Conservation (phyloP, 2,888 invertebrate genomes). For the Euclidia mi region DNA sequence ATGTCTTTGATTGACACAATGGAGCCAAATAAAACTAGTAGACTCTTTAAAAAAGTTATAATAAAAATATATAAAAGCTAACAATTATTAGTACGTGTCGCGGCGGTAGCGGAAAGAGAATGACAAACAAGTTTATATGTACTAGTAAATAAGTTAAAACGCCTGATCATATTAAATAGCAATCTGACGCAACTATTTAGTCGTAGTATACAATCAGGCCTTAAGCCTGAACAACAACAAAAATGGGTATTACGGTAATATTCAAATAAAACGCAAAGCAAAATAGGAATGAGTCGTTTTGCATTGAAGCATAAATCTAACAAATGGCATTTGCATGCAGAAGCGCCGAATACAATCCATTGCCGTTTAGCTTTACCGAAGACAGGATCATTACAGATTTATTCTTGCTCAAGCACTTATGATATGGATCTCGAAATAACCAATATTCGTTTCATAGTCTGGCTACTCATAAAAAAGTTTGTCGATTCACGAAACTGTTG, state of each 20-base stretch:
- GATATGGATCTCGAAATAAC: slow-evolving; percentile 28
- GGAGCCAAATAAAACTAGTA: too few relatives aligned
- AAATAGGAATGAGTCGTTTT: slow-evolving; percentile 82
- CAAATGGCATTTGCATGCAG: slow-evolving; percentile 80
- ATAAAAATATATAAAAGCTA: too few relatives aligned
- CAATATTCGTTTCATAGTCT: slow-evolving; percentile 15
- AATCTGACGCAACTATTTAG: too few relatives aligned
- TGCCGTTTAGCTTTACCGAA: slow-evolving; percentile 56
- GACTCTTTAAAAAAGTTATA: too few relatives aligned
- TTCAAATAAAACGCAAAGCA: slow-evolving; percentile 80
- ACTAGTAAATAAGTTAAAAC: too few relatives aligned
- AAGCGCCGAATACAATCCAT: slow-evolving; percentile 64
- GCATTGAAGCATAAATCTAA: slow-evolving; percentile 81
- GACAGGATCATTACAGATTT: slow-evolving; percentile 38
- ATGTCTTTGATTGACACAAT: too few relatives aligned
- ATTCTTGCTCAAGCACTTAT: slow-evolving; percentile 48
- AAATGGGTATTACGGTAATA: slow-evolving; percentile 78
- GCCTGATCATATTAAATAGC: too few relatives aligned
- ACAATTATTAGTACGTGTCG: too few relatives aligned
- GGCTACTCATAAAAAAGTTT: slow-evolving; percentile 18
- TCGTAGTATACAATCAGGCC: too few relatives aligned
- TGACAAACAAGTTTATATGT: too few relatives aligned
- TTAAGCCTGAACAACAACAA: too few relatives aligned
- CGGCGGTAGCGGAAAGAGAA: too few relatives aligned
- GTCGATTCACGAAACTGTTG: neutral